Percentiles rank a stretch among this genome's conserved stretches.
Conservation (phyloP, 2,113 vertebrate genomes). For the Beaufortia kweichowensis region DNA sequence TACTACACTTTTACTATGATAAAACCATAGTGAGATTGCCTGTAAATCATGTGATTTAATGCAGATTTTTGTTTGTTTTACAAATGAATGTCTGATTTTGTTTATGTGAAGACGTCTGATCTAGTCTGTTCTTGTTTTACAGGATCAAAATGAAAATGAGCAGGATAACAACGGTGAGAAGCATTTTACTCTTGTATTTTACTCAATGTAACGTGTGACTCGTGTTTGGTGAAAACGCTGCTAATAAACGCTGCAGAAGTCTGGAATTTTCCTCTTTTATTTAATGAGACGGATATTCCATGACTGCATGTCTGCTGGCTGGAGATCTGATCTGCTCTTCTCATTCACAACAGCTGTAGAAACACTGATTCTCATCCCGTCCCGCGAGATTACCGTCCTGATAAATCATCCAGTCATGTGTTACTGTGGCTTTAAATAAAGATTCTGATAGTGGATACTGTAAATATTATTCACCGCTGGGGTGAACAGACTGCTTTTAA, state of each 20-base stretch:
- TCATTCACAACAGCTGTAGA: constrained; percentile 2
- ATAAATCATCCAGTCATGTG: not conserved
- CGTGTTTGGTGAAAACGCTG: not conserved
- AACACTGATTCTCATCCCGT: not conserved
- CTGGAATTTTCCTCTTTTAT: not conserved
- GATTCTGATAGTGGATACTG: not conserved
- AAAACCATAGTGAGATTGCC: no score
- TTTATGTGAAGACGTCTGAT: constrained; percentile 2
- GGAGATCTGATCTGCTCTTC: not conserved
- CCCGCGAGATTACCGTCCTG: not conserved
- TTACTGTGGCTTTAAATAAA: not conserved
- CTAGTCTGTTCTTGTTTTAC: constrained; percentile 50
- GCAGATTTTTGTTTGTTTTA: no score
- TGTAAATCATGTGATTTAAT: not conserved
- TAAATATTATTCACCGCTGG: not conserved
- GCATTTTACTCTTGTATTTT: not conserved
- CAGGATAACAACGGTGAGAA: constrained; percentile 69
- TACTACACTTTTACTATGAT: no score
- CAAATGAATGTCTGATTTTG: not conserved
- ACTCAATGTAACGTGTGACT: not conserved
- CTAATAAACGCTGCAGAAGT: constrained; percentile 25
- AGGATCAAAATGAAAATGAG: constrained; percentile 68
- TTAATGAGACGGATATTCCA: constrained; percentile 7
- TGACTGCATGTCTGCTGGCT: constrained; percentile 8
- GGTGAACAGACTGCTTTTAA: not conserved